phyloP scores from a whole-genome alignment of 2,888 invertebrate genomes.

The Dynastes maya region DNA sequence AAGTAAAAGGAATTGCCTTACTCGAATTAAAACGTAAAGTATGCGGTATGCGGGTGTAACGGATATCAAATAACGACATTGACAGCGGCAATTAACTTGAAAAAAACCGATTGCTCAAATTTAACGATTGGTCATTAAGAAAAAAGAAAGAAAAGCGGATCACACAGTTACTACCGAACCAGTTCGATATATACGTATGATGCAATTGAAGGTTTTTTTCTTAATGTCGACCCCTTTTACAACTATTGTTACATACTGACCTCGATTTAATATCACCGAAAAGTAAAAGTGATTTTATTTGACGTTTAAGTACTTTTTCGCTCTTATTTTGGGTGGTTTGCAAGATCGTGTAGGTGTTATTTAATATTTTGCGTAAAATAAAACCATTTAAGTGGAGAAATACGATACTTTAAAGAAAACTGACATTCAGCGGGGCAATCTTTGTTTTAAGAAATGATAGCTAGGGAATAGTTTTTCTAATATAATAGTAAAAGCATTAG shows the following conservation, averaged over 20 bases:
- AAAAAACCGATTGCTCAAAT: constrained; percentile 7
- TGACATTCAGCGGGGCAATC: too few species aligned
- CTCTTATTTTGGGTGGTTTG: not conserved
- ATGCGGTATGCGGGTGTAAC: constrained; percentile 29
- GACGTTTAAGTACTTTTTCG: constrained; percentile 1
- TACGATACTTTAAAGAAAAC: not conserved
- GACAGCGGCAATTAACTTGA: constrained; percentile 15
- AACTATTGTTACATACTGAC: constrained; percentile 32
- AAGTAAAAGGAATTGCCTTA: constrained; percentile 22
- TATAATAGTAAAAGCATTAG: too few species aligned
- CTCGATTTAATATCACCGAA: constrained; percentile 18
- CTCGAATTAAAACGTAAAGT: not conserved
- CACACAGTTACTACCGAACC: constrained; percentile 29
- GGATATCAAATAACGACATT: constrained; percentile 20
- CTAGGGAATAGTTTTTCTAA: too few species aligned
- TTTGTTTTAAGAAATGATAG: too few species aligned
- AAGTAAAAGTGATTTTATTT: constrained; percentile 33
- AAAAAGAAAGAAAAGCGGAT: constrained; percentile 15
- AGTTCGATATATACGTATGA: constrained; percentile 28
- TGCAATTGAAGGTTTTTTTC: constrained; percentile 40
- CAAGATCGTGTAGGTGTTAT: not conserved
- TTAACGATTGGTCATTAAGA: constrained; percentile 25
- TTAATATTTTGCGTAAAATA: not conserved
- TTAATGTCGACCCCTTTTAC: constrained; percentile 41
- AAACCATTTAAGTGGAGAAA: not conserved